Base-by-base conservation (phyloP, 1,140 invertebrate species). In the Cherax quadricarinatus region DNA sequence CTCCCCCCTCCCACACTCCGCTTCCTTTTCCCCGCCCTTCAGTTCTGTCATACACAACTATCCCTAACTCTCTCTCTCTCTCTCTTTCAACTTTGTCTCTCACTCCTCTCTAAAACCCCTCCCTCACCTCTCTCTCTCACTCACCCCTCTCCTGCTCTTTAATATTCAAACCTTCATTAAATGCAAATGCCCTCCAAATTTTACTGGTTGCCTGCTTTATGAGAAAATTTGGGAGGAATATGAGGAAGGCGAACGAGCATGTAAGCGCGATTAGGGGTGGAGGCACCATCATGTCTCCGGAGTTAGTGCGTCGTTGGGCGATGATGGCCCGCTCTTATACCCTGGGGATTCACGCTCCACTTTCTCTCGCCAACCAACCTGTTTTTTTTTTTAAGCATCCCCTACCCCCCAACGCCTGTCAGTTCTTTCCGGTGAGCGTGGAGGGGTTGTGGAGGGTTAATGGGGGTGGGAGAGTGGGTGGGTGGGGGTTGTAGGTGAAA, bases 91-190 rank as follows among this genome's bases (percentile, higher is more conserved):
- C 81, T 24, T 21, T 4, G n/a, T 30, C 24, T 30, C 78, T 79
- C 24, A 6, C 78, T 79, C 78, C 24, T 24, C 78, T 2, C 78
- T 30, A 41, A 41, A 41, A 41, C 30, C 30, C 30, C 30, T 41
- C 30, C 30, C 30, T 41, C 30, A 41, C 30, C 30, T n/a, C 89
- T 79, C 89, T 21, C 88, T 21, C 60, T 57, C 81, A 41, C 87
- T 4, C 18, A 21, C 24, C 18, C 60, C 57, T 48, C 70, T 57
- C 53, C 53, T 66, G 24, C 84, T 86, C 89, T 91, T 91, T 91
- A 91, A 91, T 91, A 91, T 91, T 91, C 89, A 91, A 91, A 91
- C 89, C 89, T 91, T 91, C 89, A 91, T 91, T 91, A 91, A 91
- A 91, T 91, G 89, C 89, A 91, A 91, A 91, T 91, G 89, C 85